These are phyloP conservation scores for Centropus unirufus DNA, from an alignment of 2,113 vertebrate genomes.

Conservation along the genomic window DNA sequence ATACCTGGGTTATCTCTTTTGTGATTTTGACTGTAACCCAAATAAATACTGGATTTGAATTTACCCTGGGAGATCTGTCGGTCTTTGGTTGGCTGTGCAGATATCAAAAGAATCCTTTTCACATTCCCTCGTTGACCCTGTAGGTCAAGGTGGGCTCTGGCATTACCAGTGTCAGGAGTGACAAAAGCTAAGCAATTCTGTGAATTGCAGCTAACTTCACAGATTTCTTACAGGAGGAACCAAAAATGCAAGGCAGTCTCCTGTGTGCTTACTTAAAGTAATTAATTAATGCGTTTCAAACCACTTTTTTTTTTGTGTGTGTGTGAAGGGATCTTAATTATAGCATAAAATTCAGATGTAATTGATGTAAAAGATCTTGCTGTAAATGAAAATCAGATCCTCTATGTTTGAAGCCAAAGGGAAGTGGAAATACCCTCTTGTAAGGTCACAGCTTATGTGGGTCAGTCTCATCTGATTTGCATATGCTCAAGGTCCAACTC, in stretches of 20 bases:
- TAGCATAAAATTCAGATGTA: not conserved
- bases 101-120: too few relatives aligned
- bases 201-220: not conserved
- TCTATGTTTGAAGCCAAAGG: not conserved
- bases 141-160: too few relatives aligned
- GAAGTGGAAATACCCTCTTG: not conserved
- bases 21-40: too few relatives aligned
- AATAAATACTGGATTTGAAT: too few relatives aligned
- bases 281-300: constrained; percentile 39
- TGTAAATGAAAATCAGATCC: not conserved
- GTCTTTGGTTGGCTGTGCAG: too few relatives aligned
- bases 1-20: too few relatives aligned
- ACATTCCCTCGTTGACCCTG: too few relatives aligned
- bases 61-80: too few relatives aligned
- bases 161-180: too few relatives aligned
- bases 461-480: not conserved
- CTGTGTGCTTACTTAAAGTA: constrained; percentile 24
- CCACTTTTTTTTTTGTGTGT: not conserved
- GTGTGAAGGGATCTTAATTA: constrained; percentile 39
- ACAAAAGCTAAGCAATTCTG: not conserved
- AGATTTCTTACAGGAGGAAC: not conserved
- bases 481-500: not conserved
- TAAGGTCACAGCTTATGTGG: not conserved
- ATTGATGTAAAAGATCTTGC: not conserved
- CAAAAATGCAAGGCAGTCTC: constrained; percentile 9